phyloP scores from a whole-genome alignment of 2,888 invertebrate species.

The Ophion slaviceki region DNA sequence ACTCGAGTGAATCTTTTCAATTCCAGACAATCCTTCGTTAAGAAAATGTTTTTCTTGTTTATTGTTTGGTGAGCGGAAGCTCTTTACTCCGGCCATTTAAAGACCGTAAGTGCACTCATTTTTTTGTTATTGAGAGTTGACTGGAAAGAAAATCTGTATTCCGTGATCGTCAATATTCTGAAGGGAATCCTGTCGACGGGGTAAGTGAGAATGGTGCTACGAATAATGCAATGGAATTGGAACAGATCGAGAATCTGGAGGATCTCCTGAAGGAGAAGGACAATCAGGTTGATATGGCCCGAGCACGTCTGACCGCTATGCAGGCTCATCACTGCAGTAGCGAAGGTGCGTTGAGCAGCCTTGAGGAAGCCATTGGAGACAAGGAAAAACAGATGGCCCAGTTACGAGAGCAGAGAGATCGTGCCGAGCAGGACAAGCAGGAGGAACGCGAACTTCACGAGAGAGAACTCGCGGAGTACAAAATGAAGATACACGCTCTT shows the following conservation, averaged over 20 bases:
- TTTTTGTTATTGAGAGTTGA: background rate
- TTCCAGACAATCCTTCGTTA: background rate
- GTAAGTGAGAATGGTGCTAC: constrained; percentile 5
- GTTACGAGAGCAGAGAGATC: constrained; percentile 95
- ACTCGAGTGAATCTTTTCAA: background rate
- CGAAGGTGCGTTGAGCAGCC: constrained; percentile 95
- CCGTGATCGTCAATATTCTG: constrained; percentile 60
- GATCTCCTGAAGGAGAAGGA: constrained; percentile 99
- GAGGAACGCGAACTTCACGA: constrained; percentile 97
- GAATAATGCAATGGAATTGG: constrained; percentile 47
- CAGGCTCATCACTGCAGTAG: constrained; percentile 97
- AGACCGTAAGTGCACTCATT: constrained; percentile 34
- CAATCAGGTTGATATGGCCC: constrained; percentile 97
- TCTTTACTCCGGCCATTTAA: constrained; percentile 26
- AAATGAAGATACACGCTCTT: constrained; percentile 95
- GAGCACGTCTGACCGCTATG: constrained; percentile 95
- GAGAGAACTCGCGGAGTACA: constrained; percentile 96
- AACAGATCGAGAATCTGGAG: constrained; percentile 98
- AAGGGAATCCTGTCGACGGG: background rate
- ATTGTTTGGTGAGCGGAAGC: constrained; percentile 50
- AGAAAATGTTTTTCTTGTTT: constrained; percentile 21
- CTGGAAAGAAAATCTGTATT: constrained; percentile 32
- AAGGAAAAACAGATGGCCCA: constrained; percentile 99
- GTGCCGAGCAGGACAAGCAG: constrained; percentile 97
- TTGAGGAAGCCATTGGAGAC: constrained; percentile 97